A percentile compares a stretch with the other conserved stretches of the same genome.
Evolutionary conservation across 64 coral and sea anemone genomes (phyloP).

Genomic region (Astreopora myriophthalma): DNA sequence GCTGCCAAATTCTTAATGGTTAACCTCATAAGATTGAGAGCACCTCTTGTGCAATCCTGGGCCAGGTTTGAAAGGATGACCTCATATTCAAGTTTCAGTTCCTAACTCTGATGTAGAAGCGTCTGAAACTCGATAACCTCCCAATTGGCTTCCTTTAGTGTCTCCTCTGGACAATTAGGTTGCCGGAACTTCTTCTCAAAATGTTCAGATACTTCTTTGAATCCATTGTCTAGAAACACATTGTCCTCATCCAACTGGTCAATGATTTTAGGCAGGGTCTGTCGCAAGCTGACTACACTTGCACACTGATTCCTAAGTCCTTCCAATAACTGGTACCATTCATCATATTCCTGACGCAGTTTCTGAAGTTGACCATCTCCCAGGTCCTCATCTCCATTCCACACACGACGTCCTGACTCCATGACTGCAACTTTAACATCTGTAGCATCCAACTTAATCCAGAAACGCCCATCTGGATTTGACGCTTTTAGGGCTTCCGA

Average conservation of each 20-base stretch:
- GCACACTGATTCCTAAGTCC: not conserved
- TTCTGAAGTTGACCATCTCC: slow-evolving; percentile 20
- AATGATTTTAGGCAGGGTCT: not conserved
- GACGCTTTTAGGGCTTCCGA: not conserved
- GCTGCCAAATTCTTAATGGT: slow-evolving; percentile 3
- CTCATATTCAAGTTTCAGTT: slow-evolving; percentile 21
- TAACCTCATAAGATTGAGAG: not conserved
- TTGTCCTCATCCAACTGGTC: slow-evolving; percentile 17
- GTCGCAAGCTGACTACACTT: not conserved
- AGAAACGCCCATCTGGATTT: not conserved
- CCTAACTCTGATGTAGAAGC: slow-evolving; percentile 54
- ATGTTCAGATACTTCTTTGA: slow-evolving; percentile 25
- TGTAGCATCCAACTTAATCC: slow-evolving; percentile 50
- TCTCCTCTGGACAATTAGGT: slow-evolving; percentile 38
- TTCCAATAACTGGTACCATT: not conserved
- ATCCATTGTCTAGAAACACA: slow-evolving; percentile 44
- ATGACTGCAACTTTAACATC: slow-evolving; percentile 44
- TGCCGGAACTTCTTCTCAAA: slow-evolving; percentile 41
- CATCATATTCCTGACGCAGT: slow-evolving; percentile 8
- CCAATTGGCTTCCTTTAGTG: slow-evolving; percentile 47
- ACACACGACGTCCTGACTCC: slow-evolving; percentile 11
- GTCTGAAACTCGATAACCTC: slow-evolving; percentile 61
- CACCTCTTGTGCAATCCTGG: not conserved
- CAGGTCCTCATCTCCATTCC: slow-evolving; percentile 67
- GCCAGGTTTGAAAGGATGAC: not conserved